Base-by-base conservation (phyloP, 2,888 invertebrate genomes). In the Elysia crispata region DNA sequence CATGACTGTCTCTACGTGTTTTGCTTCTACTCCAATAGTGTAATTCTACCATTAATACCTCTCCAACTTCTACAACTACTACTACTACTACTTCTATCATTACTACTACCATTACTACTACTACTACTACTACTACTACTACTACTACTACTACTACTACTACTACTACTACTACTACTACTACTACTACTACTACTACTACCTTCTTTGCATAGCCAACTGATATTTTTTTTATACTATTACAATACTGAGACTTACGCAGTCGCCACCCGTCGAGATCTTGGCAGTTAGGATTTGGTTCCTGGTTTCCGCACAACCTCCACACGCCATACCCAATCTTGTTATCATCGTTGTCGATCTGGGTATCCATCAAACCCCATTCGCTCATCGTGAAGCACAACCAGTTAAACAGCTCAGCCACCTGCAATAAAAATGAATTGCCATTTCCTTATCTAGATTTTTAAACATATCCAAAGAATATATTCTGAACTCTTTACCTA, bases 261-360 rank as follows among this genome's bases (percentile, higher is more conserved):
- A 80, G 31, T 31, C 76, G 76, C 76, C 76, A 76, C 5, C 80
- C 80, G 49, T 69, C 76, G 31, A 80, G 57, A 60, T 80, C 80
- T 11, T 1, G 13, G 25, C 80, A 80, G 64, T 69, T 60, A 0
- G 80, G 50, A 8, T 23, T 20, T 15, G 62, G 30, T 54, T 57
- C 70, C 23, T 69, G 60, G 31, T 76, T 60, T 11, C 80, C 80
- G 31, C 80, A 80, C 11, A 25, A 18, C 49, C 62, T 69, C 80
- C 80, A 80, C 62, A 80, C 60, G 15, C 80, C 80, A 33, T 64
- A 76, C 30, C 80, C 80, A 0, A 1, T 18, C 54, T 25, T 62
- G 41, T 57, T 64, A 18, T 31, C 31, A 11, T 62, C 49, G 31
- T 76, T 60, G 11, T 41, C 25, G 13, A 60, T 28, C 8, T 18